phyloP scores from a whole-genome alignment of 2,797 vertebrate species.

The Syngnathus rostellatus region DNA sequence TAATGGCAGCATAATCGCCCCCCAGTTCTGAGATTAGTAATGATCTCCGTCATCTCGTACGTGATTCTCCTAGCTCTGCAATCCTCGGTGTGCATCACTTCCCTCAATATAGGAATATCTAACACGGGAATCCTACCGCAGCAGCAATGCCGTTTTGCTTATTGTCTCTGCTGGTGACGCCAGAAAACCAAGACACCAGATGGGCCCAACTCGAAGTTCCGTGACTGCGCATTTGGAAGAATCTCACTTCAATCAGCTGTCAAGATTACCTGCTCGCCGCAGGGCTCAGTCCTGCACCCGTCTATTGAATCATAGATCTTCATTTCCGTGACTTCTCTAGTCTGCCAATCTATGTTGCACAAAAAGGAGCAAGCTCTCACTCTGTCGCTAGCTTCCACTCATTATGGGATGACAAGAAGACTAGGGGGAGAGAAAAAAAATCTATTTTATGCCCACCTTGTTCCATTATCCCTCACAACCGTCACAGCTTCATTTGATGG shows the following conservation, averaged over 20 bases:
- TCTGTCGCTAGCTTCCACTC: not conserved
- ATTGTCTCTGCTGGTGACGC: constrained; percentile 26
- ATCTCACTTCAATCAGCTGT: constrained; percentile 36
- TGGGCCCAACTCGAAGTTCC: constrained; percentile 17
- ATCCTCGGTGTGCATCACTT: not conserved
- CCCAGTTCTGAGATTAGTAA: constrained; percentile 20
- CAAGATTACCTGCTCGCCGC: constrained; percentile 21
- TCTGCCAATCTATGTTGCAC: constrained; percentile 8
- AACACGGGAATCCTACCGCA: not conserved
- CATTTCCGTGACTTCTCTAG: constrained; percentile 13
- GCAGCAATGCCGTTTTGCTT: constrained; percentile 5
- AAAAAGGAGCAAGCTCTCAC: not conserved
- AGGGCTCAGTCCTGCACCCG: constrained; percentile 31
- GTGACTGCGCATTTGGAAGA: constrained; percentile 32
- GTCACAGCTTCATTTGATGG: not conserved
- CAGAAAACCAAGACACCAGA: constrained; percentile 30
- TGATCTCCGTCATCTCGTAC: constrained; percentile 9
- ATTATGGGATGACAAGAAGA: not conserved
- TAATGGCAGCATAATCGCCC: constrained; percentile 29
- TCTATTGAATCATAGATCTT: constrained; percentile 26
- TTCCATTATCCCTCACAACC: not conserved
- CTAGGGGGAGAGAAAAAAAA: not conserved
- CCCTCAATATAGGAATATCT: not conserved
- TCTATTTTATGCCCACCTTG: not conserved
- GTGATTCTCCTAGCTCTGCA: not conserved